Evolutionary conservation across 2,888 invertebrate species (phyloP), one percentile per base, ranked within the genome.

Genomic region (Erebia epiphron): DNA sequence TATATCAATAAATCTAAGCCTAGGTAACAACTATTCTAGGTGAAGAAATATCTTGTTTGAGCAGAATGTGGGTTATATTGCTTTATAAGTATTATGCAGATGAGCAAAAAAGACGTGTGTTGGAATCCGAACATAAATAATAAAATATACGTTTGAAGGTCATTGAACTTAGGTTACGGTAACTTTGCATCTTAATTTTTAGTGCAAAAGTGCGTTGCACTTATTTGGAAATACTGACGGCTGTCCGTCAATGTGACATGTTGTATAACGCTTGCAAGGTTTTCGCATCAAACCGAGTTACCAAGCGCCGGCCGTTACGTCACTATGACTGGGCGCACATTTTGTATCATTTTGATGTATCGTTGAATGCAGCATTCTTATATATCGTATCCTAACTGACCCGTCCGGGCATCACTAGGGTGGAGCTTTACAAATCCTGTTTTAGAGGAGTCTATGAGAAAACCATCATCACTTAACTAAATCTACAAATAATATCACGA

Each of bases 261-360:
- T 82, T 83, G 81, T 80, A 80, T 83, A 83, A 83, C 79, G 78
- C 76, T 77, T 76, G 70, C 73, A 77, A 77, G 67, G 67, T 69
- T 21, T 70, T 73, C 16, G 67, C 70, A 67, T 74, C 72, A 35
- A 62, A 61, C 43, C 26, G 52, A 72, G 70, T 74, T 58, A 50
- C 66, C 68, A 64, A 58, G 70, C 67, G 52, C 18, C 67, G 21
- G 50, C 56, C 67, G 65, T 74, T 74, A 74, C 74, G 70, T 74
- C 70, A 73, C 72, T 63, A 68, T 43, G 67, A 18, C 54, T 54
- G 54, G 54, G 54, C 18, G 54, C 54, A 18, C 54, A 54, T 54
- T 16, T 10, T 54, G 54, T 54, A 54, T 54, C 50, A 13, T 50
- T 49, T 49, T 2, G 52, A 8, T 16, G 8, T 16, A 16, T 50